A percentile compares a stretch with the other conserved stretches of the same genome.
Conservation (phyloP, 1,140 invertebrate genomes). For the Nixonia krombeini region DNA sequence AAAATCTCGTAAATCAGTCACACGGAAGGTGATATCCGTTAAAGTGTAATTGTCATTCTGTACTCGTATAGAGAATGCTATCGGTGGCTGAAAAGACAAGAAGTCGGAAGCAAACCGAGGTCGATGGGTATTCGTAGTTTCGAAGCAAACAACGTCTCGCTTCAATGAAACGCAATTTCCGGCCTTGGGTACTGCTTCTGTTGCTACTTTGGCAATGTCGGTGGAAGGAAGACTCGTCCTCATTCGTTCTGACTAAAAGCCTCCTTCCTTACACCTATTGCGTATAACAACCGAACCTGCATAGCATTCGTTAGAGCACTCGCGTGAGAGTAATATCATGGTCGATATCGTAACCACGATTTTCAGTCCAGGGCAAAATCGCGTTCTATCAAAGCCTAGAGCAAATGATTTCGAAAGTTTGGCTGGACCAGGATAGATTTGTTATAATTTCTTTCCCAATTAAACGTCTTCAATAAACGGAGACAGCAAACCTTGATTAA, state of each 20-base stretch:
- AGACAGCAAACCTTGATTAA: too few relatives aligned
- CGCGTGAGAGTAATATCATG: too few relatives aligned
- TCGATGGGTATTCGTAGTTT: slow-evolving; percentile 50
- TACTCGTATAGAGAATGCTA: slow-evolving; percentile 40
- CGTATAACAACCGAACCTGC: slow-evolving; percentile 26
- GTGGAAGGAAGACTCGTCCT: slow-evolving; percentile 28
- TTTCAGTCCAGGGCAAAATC: too few relatives aligned
- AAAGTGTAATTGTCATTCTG: slow-evolving; percentile 49
- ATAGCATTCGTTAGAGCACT: background rate
- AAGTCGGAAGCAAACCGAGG: slow-evolving; percentile 42
- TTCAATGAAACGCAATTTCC: slow-evolving; percentile 54
- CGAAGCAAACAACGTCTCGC: slow-evolving; percentile 50
- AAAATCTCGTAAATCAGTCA: slow-evolving; percentile 47
- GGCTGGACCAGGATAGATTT: too few relatives aligned
- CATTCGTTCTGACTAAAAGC: slow-evolving; percentile 46
- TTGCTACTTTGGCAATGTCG: slow-evolving; percentile 34
- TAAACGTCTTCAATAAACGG: too few relatives aligned
- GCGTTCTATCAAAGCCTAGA: too few relatives aligned
- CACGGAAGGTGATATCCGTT: slow-evolving; percentile 44
- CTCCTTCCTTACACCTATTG: slow-evolving; percentile 34
- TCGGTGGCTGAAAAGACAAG: slow-evolving; percentile 48
- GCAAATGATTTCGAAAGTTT: too few relatives aligned
- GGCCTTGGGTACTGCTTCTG: slow-evolving; percentile 33
- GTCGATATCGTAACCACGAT: too few relatives aligned
- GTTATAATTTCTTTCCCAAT: too few relatives aligned